Evolutionary conservation across 2,113 vertebrate genomes (phyloP), one percentile per base, ranked within the genome.

Genomic region (Sminthopsis crassicaudata): DNA sequence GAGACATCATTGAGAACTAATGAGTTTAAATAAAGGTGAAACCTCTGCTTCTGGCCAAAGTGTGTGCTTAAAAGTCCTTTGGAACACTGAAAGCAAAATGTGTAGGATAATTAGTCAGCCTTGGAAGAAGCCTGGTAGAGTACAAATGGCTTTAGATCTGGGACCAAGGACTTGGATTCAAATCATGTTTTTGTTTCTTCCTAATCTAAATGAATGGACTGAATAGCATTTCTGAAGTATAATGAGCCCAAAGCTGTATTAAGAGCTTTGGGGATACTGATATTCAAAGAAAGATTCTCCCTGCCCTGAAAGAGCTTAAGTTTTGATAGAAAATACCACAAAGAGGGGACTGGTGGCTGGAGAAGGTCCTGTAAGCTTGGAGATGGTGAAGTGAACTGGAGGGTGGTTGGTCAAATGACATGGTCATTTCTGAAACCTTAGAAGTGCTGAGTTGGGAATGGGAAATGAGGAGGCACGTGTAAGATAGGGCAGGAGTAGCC

Each of bases 1-100:
- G 3, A 89, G 30, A 90, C 57, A 19, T 94, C 94, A 94, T 94
- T 94, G n/a, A 88, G 48, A 95, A 76, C 2, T 90, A 25, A 93
- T 91, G 92, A 90, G 27, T n/a, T 93, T 94, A 91, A 92, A 53
- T 93, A 93, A 93, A 94, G 8, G 19, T 53, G 91, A 53, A 53
- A 52, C 46, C 19, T 42, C 76, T 90, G 51, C 50, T 3, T 60
- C 2, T 50, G 2, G 36, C 52, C n/a, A 11, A 2, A 48, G 55
- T 88, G 19, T 42, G 67, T 84, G 6, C 16, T 22, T 84, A 84
- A 16, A 16, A 16, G 16, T 84, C 19, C 8, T 42, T n/a, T 42
- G 67, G 19, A 19, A 42, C n/a, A n/a, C 16, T 84, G 67, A 84
- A 84, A 84, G 60, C 36, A 84, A 8, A 84, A 22, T 42, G 7